Conservation (phyloP, 2,113 vertebrate genomes). For the Tenrec ecaudatus region DNA sequence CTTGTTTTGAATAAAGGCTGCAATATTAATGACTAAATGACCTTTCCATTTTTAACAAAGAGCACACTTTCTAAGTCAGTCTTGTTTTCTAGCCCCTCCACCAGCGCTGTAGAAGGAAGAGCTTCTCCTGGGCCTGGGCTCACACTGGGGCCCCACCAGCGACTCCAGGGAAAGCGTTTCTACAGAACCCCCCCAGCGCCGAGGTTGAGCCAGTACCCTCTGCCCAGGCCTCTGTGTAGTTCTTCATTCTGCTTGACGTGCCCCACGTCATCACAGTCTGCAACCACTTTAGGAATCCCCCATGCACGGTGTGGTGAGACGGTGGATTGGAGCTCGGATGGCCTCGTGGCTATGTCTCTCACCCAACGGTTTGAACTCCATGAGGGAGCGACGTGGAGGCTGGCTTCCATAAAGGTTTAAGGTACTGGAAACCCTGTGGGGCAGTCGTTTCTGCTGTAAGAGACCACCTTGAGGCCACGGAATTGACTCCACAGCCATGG, state of each 20-base stretch:
- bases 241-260: neutral
- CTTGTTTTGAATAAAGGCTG: constrained; percentile 4
- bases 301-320: neutral
- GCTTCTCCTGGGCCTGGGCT: neutral
- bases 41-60: neutral
- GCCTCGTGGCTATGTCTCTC: no score
- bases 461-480: neutral
- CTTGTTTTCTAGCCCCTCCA: neutral
- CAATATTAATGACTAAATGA: neutral
- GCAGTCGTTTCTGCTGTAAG: neutral
- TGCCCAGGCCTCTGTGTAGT: neutral
- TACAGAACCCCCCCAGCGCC: neutral
- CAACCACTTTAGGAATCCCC: neutral
- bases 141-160: neutral
- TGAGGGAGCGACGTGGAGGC: neutral
- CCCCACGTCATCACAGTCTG: neutral
- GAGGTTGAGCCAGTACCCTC: neutral
- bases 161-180: neutral
- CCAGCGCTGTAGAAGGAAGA: neutral
- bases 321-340: neutral
- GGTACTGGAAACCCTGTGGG: neutral
- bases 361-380: no score
- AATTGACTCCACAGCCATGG: neutral
- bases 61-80: neutral
- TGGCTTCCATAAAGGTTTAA: neutral